phyloP scores from a whole-genome alignment of 2,888 invertebrate species.

The Pharmacophagus antenor region DNA sequence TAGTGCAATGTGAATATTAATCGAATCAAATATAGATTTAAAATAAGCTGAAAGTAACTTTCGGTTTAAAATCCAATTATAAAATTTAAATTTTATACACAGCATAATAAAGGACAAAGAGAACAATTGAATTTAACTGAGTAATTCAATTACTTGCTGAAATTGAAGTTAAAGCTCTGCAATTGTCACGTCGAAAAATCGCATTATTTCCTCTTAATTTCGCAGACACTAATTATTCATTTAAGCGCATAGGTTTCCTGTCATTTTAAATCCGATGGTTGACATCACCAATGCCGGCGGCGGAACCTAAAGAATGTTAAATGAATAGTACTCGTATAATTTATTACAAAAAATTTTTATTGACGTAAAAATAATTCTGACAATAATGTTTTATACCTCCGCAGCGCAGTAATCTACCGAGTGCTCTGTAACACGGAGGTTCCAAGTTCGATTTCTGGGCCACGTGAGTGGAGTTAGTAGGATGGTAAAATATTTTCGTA shows the following conservation, averaged over 20 bases:
- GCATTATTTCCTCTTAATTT: constrained; percentile 27
- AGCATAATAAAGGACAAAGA: constrained; percentile 3
- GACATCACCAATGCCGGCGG: neutral
- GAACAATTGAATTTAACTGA: constrained; percentile 16
- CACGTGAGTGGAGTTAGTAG: no score
- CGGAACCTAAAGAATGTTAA: neutral
- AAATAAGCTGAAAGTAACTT: neutral
- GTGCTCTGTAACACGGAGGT: no score
- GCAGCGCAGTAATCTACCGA: no score
- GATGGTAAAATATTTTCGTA: no score
- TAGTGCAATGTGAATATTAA: no score
- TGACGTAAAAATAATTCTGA: no score
- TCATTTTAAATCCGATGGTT: constrained; percentile 13
- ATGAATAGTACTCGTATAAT: neutral
- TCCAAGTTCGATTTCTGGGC: no score
- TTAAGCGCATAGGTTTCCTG: constrained; percentile 19
- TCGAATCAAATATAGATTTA: no score
- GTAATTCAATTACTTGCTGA: constrained; percentile 25
- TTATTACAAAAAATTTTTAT: neutral
- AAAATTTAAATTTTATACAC: neutral
- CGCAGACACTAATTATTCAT: constrained; percentile 27
- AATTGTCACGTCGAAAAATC: constrained; percentile 21
- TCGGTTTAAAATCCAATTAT: neutral
- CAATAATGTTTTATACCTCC: no score
- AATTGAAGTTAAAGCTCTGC: constrained; percentile 24